Evolutionary conservation across 2,888 invertebrate genomes (phyloP).

Genomic region (Limnephilus marmoratus): DNA sequence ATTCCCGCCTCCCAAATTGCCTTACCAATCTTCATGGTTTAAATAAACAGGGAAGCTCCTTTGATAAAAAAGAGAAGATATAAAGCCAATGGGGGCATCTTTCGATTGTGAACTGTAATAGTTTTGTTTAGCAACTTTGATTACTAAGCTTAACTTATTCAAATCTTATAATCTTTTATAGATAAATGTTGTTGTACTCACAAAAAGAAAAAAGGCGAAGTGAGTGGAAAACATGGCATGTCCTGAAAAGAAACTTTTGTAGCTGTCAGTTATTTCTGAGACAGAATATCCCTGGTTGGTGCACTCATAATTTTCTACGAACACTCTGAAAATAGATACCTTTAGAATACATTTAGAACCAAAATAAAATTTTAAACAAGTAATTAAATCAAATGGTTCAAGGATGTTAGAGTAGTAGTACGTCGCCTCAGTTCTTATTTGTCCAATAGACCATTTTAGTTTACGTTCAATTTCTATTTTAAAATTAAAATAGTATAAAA

Average conservation of each 20-base stretch:
- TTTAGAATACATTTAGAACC: neutral
- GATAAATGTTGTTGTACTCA: neutral
- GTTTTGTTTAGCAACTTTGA: too few relatives aligned
- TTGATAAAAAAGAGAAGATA: too few relatives aligned
- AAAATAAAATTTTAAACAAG: neutral
- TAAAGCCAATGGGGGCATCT: too few relatives aligned
- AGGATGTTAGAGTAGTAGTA: too few relatives aligned
- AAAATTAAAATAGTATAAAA: too few relatives aligned
- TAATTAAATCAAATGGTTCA: neutral
- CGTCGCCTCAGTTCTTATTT: too few relatives aligned
- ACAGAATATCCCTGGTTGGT: constrained; percentile 78
- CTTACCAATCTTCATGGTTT: too few relatives aligned
- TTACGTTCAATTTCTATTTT: too few relatives aligned
- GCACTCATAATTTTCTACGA: constrained; percentile 76
- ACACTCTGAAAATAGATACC: neutral
- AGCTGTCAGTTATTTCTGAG: constrained; percentile 77
- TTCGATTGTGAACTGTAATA: too few relatives aligned
- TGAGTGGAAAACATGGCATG: constrained; percentile 80
- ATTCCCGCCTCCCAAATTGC: too few relatives aligned
- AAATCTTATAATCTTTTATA: neutral
- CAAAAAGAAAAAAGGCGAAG: neutral
- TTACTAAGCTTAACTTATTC: neutral
- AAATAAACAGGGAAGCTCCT: too few relatives aligned
- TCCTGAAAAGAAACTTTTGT: constrained; percentile 86
- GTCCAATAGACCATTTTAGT: too few relatives aligned